Percentiles rank a stretch among this genome's conserved stretches.
These are phyloP conservation scores for Pygathrix nemaeus DNA, from an alignment of 2,113 vertebrate species.

Conservation along the genomic window DNA sequence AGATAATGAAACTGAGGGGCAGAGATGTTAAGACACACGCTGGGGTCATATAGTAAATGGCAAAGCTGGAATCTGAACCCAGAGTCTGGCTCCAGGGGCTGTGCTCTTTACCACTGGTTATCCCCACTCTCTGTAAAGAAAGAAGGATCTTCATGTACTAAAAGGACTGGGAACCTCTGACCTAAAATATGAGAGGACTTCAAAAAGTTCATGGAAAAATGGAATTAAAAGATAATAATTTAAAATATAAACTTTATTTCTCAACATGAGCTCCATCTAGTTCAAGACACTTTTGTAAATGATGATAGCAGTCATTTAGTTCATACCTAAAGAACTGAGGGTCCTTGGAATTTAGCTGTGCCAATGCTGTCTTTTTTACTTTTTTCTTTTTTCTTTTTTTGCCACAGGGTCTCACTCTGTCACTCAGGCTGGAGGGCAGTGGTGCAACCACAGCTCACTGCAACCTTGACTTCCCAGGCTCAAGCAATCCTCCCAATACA, in stretches of 20 bases:
- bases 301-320: neutral
- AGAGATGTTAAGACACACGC: neutral
- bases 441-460: too few species aligned
- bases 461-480: too few species aligned
- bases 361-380: neutral
- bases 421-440: too few species aligned
- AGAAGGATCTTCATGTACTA: neutral
- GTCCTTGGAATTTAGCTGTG: neutral
- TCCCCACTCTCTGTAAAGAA: neutral
- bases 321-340: neutral
- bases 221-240: neutral
- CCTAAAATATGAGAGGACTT: neutral
- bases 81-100: neutral
- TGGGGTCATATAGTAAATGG: neutral
- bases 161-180: neutral
- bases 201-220: neutral
- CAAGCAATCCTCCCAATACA: neutral
- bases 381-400: too few species aligned
- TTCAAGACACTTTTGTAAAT: neutral
- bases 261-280: neutral
- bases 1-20: too few species aligned
- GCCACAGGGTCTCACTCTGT: too few species aligned
- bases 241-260: neutral
- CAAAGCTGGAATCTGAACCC: neutral
- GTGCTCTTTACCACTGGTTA: neutral